phyloP scores from a whole-genome alignment of 2,888 invertebrate genomes.

The Caenorhabditis uteleia region DNA sequence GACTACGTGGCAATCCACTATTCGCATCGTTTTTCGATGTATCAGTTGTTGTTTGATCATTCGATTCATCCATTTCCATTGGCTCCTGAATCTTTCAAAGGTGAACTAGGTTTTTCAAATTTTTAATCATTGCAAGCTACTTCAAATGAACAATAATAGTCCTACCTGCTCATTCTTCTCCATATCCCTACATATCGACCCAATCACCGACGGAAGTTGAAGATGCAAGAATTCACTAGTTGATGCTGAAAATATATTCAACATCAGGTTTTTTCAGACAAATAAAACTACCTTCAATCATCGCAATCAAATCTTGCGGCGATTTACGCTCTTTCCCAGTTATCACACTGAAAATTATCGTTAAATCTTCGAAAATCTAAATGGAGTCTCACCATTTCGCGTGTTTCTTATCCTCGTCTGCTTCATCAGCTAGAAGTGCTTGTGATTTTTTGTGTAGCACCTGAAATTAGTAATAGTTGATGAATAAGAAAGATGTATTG shows the following conservation, averaged over 20 bases:
- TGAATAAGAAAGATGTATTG: no score
- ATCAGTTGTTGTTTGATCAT: neutral
- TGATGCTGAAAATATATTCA: conserved; percentile 1
- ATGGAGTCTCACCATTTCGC: neutral
- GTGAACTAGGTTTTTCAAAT: neutral
- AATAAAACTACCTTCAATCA: conserved; percentile 13
- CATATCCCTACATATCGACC: conserved; percentile 14
- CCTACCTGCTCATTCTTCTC: neutral
- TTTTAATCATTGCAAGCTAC: neutral
- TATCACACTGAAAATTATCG: neutral
- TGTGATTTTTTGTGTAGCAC: conserved; percentile 2
- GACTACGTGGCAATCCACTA: conserved; percentile 7
- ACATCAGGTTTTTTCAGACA: neutral
- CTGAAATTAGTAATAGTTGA: no score
- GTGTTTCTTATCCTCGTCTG: neutral
- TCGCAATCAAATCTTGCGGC: conserved; percentile 15
- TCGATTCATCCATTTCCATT: conserved; percentile 1
- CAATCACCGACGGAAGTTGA: conserved; percentile 31
- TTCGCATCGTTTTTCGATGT: neutral
- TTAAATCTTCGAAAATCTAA: conserved; percentile 10
- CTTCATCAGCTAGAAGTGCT: conserved; percentile 17
- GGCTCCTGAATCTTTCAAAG: neutral
- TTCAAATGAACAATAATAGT: neutral
- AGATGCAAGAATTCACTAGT: conserved; percentile 19
- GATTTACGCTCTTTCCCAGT: neutral